A percentile compares a stretch with the other conserved stretches of the same genome.
These are phyloP conservation scores for Creontiades dilutus DNA, from an alignment of 2,888 invertebrate species.

Conservation along the genomic window DNA sequence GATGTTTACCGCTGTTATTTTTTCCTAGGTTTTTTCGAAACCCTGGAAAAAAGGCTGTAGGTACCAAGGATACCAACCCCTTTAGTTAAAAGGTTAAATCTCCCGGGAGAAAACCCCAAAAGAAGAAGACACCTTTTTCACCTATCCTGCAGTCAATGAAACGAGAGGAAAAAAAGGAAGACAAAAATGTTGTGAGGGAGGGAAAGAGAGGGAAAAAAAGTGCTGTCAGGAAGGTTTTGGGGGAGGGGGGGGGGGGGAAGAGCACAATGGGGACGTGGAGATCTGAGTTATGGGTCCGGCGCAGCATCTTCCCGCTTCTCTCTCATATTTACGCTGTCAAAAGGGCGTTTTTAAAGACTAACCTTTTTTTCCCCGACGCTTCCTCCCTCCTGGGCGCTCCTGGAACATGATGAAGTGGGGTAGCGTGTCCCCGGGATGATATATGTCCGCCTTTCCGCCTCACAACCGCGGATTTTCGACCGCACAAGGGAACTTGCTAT, in stretches of 20 bases:
- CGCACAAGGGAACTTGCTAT: neutral
- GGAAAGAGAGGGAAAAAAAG: slow-evolving; percentile 29
- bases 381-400: neutral
- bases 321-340: slow-evolving; percentile 61
- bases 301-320: slow-evolving; percentile 51
- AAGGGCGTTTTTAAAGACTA: slow-evolving; percentile 32
- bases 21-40: neutral
- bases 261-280: slow-evolving; percentile 52
- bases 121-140: slow-evolving; percentile 39
- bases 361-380: slow-evolving; percentile 24
- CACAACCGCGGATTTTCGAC: neutral
- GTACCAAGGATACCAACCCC: neutral
- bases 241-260: slow-evolving; percentile 36
- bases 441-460: slow-evolving; percentile 1
- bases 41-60: neutral
- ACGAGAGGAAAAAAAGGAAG: neutral
- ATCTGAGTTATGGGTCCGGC: slow-evolving; percentile 56
- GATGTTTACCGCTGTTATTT: slow-evolving; percentile 57
- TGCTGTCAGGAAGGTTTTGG: neutral
- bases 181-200: neutral
- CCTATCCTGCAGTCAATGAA: slow-evolving; percentile 47
- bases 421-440: slow-evolving; percentile 52
- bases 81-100: neutral
- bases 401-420: slow-evolving; percentile 61
- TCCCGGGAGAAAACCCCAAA: slow-evolving; percentile 5